Evolutionary conservation across 2,113 vertebrate species (phyloP).

Genomic region (Dicrurus megarhynchus): DNA sequence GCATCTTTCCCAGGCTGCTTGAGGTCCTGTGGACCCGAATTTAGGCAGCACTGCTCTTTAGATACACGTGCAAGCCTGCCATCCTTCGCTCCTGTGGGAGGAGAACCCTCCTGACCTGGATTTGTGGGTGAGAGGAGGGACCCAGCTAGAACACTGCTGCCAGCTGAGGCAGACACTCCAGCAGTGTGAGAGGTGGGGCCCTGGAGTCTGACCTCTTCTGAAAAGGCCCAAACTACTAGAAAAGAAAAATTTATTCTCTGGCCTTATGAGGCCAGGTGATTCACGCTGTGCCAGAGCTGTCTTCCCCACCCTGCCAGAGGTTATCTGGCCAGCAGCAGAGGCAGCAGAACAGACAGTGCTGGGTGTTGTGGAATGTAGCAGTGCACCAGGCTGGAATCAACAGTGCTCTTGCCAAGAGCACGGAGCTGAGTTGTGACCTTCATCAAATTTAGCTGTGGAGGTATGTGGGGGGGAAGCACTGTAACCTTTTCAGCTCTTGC

Average conservation of each 20-base stretch:
- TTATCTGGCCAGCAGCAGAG: neutral
- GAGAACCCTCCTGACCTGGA: neutral
- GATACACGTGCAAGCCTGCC: neutral
- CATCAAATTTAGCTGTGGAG: neutral
- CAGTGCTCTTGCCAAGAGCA: neutral
- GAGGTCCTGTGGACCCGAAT: rapidly evolving
- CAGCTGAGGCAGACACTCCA: neutral
- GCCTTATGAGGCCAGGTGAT: neutral
- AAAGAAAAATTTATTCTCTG: neutral
- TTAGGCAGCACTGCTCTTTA: neutral
- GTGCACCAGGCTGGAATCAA: neutral
- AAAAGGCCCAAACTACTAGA: neutral
- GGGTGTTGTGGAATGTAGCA: neutral
- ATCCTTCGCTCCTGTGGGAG: neutral
- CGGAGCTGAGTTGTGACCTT: neutral
- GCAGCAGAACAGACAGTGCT: neutral
- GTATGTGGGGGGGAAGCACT: neutral
- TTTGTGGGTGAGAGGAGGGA: neutral
- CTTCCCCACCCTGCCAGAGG: neutral
- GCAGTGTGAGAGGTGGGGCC: neutral
- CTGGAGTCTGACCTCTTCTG: neutral
- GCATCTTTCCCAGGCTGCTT: neutral
- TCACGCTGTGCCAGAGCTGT: neutral
- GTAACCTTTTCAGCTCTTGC: neutral
- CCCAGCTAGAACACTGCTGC: neutral